Evolutionary conservation across 2,888 invertebrate genomes (phyloP).

Genomic region (Thelaira solivaga): DNA sequence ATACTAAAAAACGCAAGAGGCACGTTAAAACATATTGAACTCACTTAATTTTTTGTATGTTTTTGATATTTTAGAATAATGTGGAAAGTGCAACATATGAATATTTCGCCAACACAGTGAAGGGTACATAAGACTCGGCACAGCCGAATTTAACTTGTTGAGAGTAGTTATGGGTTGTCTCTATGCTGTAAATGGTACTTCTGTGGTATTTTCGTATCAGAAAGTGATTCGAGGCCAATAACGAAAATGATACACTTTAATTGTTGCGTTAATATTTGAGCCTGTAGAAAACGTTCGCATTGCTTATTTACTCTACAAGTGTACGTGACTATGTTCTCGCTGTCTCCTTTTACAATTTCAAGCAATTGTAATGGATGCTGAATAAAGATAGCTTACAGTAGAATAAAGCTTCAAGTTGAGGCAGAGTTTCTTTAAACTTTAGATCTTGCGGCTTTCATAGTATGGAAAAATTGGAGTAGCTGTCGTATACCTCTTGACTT

Average conservation of each 20-base stretch:
- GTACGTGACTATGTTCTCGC: neutral
- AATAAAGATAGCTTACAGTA: neutral
- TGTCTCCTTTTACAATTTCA: neutral
- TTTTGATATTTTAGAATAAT: too few species aligned
- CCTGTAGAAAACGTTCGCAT: neutral
- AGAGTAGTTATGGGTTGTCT: too few species aligned
- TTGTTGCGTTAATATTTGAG: neutral
- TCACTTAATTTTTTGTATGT: too few species aligned
- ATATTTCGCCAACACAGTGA: too few species aligned
- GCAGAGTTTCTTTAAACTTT: neutral
- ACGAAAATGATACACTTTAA: neutral
- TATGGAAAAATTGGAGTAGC: neutral
- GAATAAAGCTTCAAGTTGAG: neutral
- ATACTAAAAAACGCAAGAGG: too few species aligned
- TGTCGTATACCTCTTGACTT: too few species aligned
- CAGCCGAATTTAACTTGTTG: too few species aligned
- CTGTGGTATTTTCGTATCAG: neutral
- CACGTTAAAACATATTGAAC: too few species aligned
- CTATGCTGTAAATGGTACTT: too few species aligned
- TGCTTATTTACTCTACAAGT: neutral
- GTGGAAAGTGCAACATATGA: too few species aligned
- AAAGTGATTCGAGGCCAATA: neutral
- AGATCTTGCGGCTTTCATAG: neutral
- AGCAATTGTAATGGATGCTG: neutral
- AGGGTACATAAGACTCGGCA: too few species aligned